Evolutionary conservation across 2,888 invertebrate genomes (phyloP), one percentile per base, ranked within the genome.

Genomic region (Xestia sexstrigata): DNA sequence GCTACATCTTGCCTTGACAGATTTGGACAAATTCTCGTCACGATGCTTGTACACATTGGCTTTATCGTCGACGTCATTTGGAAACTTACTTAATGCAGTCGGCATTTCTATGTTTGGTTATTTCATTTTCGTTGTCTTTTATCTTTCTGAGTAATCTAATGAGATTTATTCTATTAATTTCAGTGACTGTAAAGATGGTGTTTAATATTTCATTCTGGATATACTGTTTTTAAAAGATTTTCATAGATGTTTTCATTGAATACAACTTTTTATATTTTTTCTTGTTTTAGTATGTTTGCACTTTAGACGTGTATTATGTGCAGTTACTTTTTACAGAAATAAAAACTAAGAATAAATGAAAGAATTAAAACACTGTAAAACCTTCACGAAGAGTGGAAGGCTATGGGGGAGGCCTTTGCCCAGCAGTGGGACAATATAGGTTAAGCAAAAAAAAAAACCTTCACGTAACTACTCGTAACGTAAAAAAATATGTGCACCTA

Each of bases 1-100:
- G 74, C 79, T 82, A 66, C 87, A 78, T 76, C 45, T 80, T 78
- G 69, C 88, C 86, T 88, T 88, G 88, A 86, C 86, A 60, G 79
- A 81, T 84, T 84, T 84, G 75, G 76, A 49, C 68, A 74, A 69
- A 84, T 62, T 83, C 79, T 52, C 26, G 76, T 83, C 81, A 81
- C 71, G 81, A 79, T 76, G 69, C 73, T 70, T 82, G 76, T 73
- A 76, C 78, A 87, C 79, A 84, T 66, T 66, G 71, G 55, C 30
- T 87, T 78, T 79, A 82, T 83, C 67, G 15, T 45, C 39, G 42
- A 72, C 69, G 45, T 77, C 67, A 79, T 80, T 82, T 76, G 75
- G 63, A 79, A 88, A 79, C 77, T 76, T 26, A 79, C 77, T 76
- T 26, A 79, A 52, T 78, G 78, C 76, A 66, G 58, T 68, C 70